These are phyloP conservation scores for Podarcis lilfordi DNA, from an alignment of 2,797 vertebrate species.

Conservation along the genomic window DNA sequence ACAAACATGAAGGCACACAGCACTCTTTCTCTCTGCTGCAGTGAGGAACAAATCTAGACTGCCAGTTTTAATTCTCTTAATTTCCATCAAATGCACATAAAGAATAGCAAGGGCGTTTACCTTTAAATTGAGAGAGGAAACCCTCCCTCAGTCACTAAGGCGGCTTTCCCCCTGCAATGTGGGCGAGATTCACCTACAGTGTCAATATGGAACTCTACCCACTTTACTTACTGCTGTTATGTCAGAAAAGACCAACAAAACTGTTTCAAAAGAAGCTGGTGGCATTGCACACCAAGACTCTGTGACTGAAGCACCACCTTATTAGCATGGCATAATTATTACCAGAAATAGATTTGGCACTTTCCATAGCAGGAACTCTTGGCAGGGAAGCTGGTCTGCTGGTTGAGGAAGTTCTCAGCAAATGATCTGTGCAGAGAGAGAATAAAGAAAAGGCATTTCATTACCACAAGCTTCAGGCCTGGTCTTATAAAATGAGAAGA, in stretches of 20 bases:
- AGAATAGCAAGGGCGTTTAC: not conserved
- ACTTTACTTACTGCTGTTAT: not conserved
- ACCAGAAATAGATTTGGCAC: conserved; percentile 90
- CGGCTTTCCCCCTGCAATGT: not conserved
- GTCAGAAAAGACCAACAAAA: too few relatives aligned
- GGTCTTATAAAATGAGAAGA: not conserved
- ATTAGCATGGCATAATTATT: not conserved
- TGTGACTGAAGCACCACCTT: not conserved
- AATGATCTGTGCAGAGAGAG: conserved; percentile 81
- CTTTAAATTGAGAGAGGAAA: not conserved
- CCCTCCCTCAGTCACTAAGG: too few relatives aligned
- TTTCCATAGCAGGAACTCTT: conserved; percentile 90
- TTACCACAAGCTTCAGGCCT: not conserved
- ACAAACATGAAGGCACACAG: too few relatives aligned
- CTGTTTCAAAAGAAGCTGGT: not conserved
- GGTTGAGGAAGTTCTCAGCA: conserved; percentile 86
- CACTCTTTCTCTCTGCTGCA: too few relatives aligned
- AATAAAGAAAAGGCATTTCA: not conserved
- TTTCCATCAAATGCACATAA: not conserved
- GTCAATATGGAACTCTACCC: not conserved
- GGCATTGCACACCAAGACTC: not conserved
- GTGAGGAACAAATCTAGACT: not conserved
- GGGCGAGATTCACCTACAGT: not conserved
- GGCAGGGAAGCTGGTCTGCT: conserved; percentile 86
- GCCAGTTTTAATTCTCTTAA: not conserved